A percentile compares a stretch with the other conserved stretches of the same genome.
phyloP scores from a whole-genome alignment of 2,888 invertebrate species.

The Mythimna loreyi region DNA sequence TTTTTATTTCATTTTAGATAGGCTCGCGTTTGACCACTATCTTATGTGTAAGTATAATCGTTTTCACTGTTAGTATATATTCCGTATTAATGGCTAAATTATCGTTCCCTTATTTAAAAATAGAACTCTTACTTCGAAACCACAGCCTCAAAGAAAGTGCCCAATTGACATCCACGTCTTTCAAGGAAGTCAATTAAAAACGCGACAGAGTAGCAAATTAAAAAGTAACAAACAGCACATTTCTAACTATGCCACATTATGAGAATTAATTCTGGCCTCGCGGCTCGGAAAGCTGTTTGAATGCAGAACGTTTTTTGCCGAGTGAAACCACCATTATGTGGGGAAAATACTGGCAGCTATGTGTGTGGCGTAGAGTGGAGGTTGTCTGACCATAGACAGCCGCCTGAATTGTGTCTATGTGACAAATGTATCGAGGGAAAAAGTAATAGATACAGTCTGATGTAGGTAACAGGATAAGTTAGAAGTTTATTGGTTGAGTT shows the following conservation, averaged over 20 bases:
- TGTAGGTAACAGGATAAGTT: conserved; percentile 51
- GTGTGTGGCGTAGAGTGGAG: conserved; percentile 56
- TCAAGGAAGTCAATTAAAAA: conserved; percentile 65
- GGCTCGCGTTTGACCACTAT: no score
- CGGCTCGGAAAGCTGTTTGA: conserved; percentile 69
- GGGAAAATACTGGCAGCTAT: conserved; percentile 72
- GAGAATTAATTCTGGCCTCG: conserved; percentile 67
- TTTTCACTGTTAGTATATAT: no score
- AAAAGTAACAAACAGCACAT: conserved; percentile 54
- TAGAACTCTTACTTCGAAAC: conserved; percentile 24
- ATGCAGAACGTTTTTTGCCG: conserved; percentile 71
- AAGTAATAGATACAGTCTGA: conserved; percentile 48
- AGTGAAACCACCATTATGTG: conserved; percentile 75
- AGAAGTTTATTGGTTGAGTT: conserved; percentile 15
- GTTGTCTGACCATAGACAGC: conserved; percentile 64
- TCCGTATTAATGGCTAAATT: background rate
- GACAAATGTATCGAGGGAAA: conserved; percentile 63
- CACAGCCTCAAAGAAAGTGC: conserved; percentile 50
- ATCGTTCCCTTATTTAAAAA: conserved; percentile 4
- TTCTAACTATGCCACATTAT: conserved; percentile 62
- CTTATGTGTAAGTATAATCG: no score
- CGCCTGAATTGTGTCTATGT: conserved; percentile 61
- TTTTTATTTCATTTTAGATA: no score
- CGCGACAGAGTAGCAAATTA: conserved; percentile 54
- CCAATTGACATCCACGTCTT: conserved; percentile 50